Evolutionary conservation across 2,113 vertebrate species (phyloP).

Genomic region (Cyprinodon variegatus): DNA sequence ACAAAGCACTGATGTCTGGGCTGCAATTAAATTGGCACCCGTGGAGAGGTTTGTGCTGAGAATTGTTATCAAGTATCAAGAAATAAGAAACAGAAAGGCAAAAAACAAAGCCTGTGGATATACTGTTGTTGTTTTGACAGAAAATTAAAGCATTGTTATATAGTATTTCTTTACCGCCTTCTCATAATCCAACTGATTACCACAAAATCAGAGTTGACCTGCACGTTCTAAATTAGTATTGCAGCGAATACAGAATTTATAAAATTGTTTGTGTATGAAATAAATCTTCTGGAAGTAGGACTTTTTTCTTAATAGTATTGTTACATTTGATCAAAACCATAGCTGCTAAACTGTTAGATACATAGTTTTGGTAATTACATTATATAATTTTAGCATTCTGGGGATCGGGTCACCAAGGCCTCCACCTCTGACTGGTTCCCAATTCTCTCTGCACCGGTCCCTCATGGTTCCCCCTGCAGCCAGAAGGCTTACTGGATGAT

Average conservation of each 20-base stretch:
- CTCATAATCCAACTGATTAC: background rate
- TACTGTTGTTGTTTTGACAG: background rate
- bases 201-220: background rate
- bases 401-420: no score
- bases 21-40: slow-evolving; percentile 7
- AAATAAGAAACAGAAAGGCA: background rate
- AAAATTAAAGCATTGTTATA: background rate
- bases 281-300: no score
- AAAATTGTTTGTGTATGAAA: background rate
- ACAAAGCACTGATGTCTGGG: background rate
- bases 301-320: no score
- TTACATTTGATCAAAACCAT: no score
- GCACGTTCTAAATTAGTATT: background rate
- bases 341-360: no score
- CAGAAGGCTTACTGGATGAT: no score
- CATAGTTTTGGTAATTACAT: no score
- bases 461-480: no score
- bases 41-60: background rate
- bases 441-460: no score
- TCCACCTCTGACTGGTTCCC: no score
- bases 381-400: no score
- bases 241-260: background rate
- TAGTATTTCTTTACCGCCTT: background rate
- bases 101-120: background rate
- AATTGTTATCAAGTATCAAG: background rate